A percentile compares a stretch with the other conserved stretches of the same genome.
phyloP scores from a whole-genome alignment of 2,888 invertebrate genomes.

The Athalia cordata region DNA sequence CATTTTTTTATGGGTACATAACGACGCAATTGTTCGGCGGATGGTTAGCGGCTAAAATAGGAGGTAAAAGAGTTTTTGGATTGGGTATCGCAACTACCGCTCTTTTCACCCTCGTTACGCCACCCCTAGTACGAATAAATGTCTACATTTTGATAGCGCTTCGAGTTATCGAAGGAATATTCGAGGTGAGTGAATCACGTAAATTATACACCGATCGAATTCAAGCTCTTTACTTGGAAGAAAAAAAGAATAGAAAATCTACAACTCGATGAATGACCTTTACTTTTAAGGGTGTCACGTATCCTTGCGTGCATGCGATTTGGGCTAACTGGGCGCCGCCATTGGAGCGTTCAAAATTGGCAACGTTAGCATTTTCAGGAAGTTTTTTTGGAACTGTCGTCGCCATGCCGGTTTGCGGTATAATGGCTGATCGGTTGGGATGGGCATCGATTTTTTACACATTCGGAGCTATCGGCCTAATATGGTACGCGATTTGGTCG shows the following conservation, averaged over 20 bases:
- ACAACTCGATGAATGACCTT: neutral
- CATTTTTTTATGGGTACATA: slow-evolving; percentile 93
- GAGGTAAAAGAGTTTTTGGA: slow-evolving; percentile 89
- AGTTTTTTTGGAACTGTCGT: slow-evolving; percentile 91
- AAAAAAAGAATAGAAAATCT: neutral
- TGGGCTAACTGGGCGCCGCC: slow-evolving; percentile 91
- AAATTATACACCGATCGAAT: too few species aligned
- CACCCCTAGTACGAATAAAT: slow-evolving; percentile 84
- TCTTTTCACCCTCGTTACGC: slow-evolving; percentile 86
- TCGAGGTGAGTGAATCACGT: slow-evolving; percentile 84
- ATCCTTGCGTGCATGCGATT: slow-evolving; percentile 88
- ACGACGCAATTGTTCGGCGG: slow-evolving; percentile 90
- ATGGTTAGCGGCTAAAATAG: slow-evolving; percentile 87
- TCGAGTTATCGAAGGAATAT: slow-evolving; percentile 86
- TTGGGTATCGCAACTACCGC: slow-evolving; percentile 87
- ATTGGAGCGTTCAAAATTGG: slow-evolving; percentile 84
- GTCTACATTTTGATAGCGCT: slow-evolving; percentile 82
- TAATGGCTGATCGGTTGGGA: slow-evolving; percentile 83
- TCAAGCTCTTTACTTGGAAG: neutral
- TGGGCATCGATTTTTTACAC: slow-evolving; percentile 91
- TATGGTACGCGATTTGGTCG: slow-evolving; percentile 85
- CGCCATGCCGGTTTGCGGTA: slow-evolving; percentile 86
- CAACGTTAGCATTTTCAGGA: slow-evolving; percentile 89
- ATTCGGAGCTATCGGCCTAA: slow-evolving; percentile 81
- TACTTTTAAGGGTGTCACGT: slow-evolving; percentile 81